Percentiles rank a stretch among this genome's conserved stretches.
phyloP scores from a whole-genome alignment of 92 coral and sea anemone species.

The Metridium senile region DNA sequence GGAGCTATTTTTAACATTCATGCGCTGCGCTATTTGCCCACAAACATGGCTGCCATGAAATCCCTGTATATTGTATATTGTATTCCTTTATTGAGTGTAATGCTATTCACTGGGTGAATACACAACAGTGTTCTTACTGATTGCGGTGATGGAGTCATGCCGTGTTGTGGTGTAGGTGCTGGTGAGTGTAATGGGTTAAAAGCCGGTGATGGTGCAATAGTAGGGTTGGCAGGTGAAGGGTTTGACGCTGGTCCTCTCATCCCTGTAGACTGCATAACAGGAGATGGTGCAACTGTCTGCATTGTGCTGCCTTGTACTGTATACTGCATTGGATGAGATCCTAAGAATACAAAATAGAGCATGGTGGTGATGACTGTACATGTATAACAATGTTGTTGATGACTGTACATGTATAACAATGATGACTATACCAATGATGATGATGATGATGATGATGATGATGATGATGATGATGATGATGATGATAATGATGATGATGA shows the following conservation, averaged over 20 bases:
- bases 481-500: no score
- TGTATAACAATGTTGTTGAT: no score
- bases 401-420: no score
- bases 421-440: no score
- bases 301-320: neutral
- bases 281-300: slow-evolving; percentile 53
- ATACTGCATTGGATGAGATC: slow-evolving; percentile 45
- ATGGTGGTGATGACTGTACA: neutral
- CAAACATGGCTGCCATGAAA: no score
- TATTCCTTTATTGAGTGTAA: neutral
- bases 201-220: slow-evolving; percentile 89
- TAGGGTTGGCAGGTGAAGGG: slow-evolving; percentile 74
- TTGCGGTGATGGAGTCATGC: slow-evolving; percentile 66
- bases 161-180: slow-evolving; percentile 53
- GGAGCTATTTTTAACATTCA: no score
- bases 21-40: no score
- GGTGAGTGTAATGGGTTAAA: slow-evolving; percentile 80
- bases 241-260: slow-evolving; percentile 69
- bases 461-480: no score
- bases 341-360: slow-evolving; percentile 14
- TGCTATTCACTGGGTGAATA: neutral
- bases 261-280: slow-evolving; percentile 43
- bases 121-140: slow-evolving; percentile 32
- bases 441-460: no score
- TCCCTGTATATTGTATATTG: no score